phyloP scores from a whole-genome alignment of 2,888 invertebrate genomes.

The Pycnomerus fuliginosus region DNA sequence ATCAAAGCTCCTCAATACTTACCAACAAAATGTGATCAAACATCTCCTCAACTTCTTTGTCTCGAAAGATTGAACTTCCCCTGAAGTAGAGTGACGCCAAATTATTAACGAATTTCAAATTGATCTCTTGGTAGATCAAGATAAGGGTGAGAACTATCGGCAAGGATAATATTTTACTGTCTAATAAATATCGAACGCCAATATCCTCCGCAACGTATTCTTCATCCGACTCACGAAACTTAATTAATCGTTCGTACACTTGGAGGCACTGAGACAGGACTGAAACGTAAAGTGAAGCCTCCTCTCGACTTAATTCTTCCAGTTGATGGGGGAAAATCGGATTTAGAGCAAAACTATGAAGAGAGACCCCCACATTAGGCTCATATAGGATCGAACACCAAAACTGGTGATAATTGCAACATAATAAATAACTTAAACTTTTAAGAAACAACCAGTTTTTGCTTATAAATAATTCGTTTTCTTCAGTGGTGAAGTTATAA shows the following conservation, averaged over 20 bases:
- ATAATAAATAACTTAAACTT: constrained; percentile 42
- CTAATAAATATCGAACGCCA: constrained; percentile 40
- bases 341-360: constrained; percentile 45
- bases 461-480: constrained; percentile 39
- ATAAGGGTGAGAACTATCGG: constrained; percentile 42
- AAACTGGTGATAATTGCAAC: constrained; percentile 49
- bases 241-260: constrained; percentile 74
- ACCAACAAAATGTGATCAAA: constrained; percentile 43
- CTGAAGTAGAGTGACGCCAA: constrained; percentile 42
- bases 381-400: constrained; percentile 49
- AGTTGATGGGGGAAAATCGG: constrained; percentile 49
- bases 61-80: constrained; percentile 34
- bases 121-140: constrained; percentile 39
- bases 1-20: constrained; percentile 20
- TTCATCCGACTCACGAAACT: constrained; percentile 75
- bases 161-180: constrained; percentile 42
- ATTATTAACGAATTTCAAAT: constrained; percentile 40
- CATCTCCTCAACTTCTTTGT: constrained; percentile 42
- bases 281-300: constrained; percentile 57
- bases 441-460: constrained; percentile 42
- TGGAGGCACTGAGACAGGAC: constrained; percentile 68
- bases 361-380: constrained; percentile 34
- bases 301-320: constrained; percentile 48
- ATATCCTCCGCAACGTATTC: constrained; percentile 45
- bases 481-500: constrained; percentile 40